Base-by-base conservation (phyloP, 2,113 vertebrate genomes). In the Corythoichthys haematopterus region DNA sequence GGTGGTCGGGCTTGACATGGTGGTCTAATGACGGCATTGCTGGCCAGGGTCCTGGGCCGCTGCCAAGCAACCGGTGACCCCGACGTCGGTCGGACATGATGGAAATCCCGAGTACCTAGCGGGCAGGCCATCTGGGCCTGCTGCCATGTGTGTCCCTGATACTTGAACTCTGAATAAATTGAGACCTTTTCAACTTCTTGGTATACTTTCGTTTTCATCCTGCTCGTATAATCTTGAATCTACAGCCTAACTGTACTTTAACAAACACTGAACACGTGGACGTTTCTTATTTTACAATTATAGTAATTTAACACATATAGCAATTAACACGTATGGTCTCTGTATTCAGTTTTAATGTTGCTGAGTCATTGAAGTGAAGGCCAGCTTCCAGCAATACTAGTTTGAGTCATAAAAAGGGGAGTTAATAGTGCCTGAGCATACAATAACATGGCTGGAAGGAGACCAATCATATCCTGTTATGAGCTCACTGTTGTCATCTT, bases 1-100 rank as follows among this genome's bases (percentile, higher is more conserved):
- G 83, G 88, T 72, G 80, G 83, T 86, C 66, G 37, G 66, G 55
- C 66, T 75, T 83, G 87, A 87, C 89, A 83, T 55, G 81, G 68
- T 88, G 89, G 87, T 88, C 82, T 71, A 51, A 4, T 60, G 71
- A 72, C 13, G 65, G 69, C 74, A 68, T 66, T 64, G 65, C 77
- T 59, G 50, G 71, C 80, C 77, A 70, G 58, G 71, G 78, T 79
- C 4, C 33, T 83, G 87, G 80, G 71, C 77, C 68, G 58, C 35
- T 75, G 81, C 89, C 81, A 81, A 68, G 71, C 68, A 78, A 81
- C 70, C 80, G 75, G 64, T 75, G 87, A 87, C 82, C 82, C 10
- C 20, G 71, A 69, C 62, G 16, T 76, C 76, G 76, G 72, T 77
- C 76, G 81, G 78, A 84, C 67, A 67, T 74, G 85, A 83, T 83